A percentile compares a stretch with the other conserved stretches of the same genome.
phyloP scores from a whole-genome alignment of 2,888 invertebrate species.

The Eumerus sabulonum region DNA sequence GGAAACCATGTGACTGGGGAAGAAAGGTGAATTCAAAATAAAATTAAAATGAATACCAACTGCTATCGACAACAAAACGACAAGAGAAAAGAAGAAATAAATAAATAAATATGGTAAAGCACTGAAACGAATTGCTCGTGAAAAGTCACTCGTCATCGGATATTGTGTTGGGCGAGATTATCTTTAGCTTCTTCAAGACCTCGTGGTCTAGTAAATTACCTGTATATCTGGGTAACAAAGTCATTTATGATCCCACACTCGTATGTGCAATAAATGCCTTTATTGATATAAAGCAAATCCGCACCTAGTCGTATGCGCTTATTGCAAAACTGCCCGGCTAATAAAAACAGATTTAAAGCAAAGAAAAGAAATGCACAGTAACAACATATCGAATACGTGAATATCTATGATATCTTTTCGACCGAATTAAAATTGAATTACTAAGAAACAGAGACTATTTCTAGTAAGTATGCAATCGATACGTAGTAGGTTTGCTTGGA shows the following conservation, averaged over 20 bases:
- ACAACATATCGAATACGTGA: too few species aligned
- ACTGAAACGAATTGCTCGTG: too few species aligned
- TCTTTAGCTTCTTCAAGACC: slow-evolving; percentile 41
- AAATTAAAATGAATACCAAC: too few species aligned
- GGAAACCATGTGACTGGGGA: background rate
- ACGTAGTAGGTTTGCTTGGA: background rate
- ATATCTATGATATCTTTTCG: too few species aligned
- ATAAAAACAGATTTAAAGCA: slow-evolving; percentile 17
- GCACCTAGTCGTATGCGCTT: slow-evolving; percentile 7
- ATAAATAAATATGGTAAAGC: too few species aligned
- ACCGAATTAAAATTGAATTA: too few species aligned
- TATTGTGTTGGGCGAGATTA: slow-evolving; percentile 25
- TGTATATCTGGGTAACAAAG: slow-evolving; percentile 31
- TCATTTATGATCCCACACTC: slow-evolving; percentile 34
- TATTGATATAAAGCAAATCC: slow-evolving; percentile 43
- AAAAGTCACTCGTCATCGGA: slow-evolving; percentile 40
- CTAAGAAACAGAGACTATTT: too few species aligned
- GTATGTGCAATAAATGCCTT: slow-evolving; percentile 35
- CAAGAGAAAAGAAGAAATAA: too few species aligned
- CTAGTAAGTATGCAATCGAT: slow-evolving; percentile 14
- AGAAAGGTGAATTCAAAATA: too few species aligned
- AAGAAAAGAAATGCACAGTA: too few species aligned
- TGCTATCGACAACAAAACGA: too few species aligned
- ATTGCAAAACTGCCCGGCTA: slow-evolving; percentile 21
- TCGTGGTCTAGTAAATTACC: slow-evolving; percentile 52